Conservation (phyloP, 2,113 vertebrate species). For the Pholis gunnellus region DNA sequence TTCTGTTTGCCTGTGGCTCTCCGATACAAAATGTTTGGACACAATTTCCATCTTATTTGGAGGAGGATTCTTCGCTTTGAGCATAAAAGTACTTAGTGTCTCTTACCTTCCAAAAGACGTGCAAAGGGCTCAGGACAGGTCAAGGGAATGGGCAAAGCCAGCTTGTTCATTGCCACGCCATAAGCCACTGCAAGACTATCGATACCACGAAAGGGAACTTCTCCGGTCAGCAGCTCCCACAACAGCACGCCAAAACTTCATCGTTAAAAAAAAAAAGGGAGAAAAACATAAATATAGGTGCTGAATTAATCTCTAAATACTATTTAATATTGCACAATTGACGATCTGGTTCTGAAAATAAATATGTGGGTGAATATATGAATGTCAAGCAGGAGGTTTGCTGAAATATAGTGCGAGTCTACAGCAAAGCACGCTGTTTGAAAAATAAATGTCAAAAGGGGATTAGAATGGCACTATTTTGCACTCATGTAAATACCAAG, state of each 20-base stretch:
- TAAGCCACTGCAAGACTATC: slow-evolving; percentile 96
- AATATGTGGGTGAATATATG: slow-evolving; percentile 36
- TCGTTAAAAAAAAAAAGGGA: neutral
- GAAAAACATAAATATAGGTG: neutral
- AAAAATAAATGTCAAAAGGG: slow-evolving; percentile 34
- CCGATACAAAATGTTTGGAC: neutral
- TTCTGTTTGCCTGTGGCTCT: neutral
- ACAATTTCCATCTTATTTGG: neutral
- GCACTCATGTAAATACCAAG: slow-evolving; percentile 24
- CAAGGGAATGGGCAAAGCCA: slow-evolving; percentile 96
- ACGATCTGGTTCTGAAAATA: neutral
- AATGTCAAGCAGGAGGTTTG: slow-evolving; percentile 31
- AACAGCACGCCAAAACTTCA: slow-evolving; percentile 93
- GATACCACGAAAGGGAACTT: slow-evolving; percentile 96
- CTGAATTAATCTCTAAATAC: neutral
- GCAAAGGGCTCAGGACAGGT: slow-evolving; percentile 96
- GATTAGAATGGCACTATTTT: neutral
- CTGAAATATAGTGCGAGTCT: neutral
- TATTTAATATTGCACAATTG: neutral
- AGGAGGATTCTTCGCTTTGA: neutral
- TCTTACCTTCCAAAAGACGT: slow-evolving; percentile 95
- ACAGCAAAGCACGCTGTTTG: slow-evolving; percentile 4
- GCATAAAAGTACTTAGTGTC: neutral
- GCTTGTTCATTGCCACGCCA: slow-evolving; percentile 98
- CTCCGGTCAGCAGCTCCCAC: slow-evolving; percentile 96